These are phyloP conservation scores for Sigmodon hispidus DNA, from an alignment of 2,113 vertebrate species.

Conservation along the genomic window DNA sequence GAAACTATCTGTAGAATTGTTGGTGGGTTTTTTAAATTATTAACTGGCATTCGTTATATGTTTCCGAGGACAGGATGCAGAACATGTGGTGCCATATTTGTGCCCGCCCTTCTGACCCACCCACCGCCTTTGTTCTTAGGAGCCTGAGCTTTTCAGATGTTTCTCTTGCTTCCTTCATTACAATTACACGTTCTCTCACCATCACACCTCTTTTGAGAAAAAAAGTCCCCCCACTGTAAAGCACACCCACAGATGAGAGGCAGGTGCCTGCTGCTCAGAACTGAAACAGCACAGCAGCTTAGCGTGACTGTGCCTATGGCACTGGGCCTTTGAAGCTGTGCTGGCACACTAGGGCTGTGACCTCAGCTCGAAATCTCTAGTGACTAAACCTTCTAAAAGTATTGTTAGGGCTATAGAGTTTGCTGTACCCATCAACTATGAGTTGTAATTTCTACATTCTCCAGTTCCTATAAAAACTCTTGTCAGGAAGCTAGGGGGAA, in stretches of 20 bases:
- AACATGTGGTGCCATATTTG: background rate
- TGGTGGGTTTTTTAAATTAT: background rate
- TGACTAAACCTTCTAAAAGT: background rate
- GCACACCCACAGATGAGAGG: background rate
- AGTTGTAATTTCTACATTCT: background rate
- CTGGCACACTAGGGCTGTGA: background rate
- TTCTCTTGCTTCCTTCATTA: background rate
- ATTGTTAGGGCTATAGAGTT: background rate
- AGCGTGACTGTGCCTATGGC: accelerated
- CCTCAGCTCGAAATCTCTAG: background rate
- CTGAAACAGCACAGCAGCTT: background rate
- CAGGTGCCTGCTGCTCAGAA: background rate
- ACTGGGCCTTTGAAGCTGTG: too few species aligned
- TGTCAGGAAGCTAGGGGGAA: background rate
- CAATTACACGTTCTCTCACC: background rate
- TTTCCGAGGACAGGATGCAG: background rate
- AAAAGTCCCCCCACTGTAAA: too few species aligned
- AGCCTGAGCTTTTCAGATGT: background rate
- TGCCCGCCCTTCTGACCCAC: background rate
- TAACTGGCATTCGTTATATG: too few species aligned
- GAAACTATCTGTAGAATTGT: background rate
- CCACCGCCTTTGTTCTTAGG: background rate
- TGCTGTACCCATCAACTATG: background rate
- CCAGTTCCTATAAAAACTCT: background rate
- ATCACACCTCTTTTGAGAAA: background rate